Evolutionary conservation across 2,797 vertebrate genomes (phyloP).

Genomic region (Meriones psammophilus): DNA sequence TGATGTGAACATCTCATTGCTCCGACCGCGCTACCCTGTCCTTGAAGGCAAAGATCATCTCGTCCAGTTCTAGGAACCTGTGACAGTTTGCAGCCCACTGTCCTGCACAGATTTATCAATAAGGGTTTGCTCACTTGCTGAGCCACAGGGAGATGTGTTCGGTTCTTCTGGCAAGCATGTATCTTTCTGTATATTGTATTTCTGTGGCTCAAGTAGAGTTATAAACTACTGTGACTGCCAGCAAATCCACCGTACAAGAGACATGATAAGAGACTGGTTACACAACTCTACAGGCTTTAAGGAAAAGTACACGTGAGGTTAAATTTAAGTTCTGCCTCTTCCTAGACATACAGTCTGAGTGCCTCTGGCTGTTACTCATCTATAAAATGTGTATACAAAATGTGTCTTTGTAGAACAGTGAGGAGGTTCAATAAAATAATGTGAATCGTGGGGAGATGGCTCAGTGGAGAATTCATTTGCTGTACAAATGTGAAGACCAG

Average conservation of each 20-base stretch:
- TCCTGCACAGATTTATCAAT: background rate
- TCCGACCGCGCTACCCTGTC: background rate
- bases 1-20: constrained; percentile 29
- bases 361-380: background rate
- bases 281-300: background rate
- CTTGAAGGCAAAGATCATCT: constrained; percentile 28
- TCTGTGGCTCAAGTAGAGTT: background rate
- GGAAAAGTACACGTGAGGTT: background rate
- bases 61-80: background rate
- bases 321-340: background rate
- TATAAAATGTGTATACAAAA: background rate
- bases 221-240: background rate
- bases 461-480: background rate
- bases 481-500: background rate
- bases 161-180: background rate
- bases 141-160: background rate
- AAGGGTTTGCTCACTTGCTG: background rate
- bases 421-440: background rate
- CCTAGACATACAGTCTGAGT: background rate
- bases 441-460: background rate
- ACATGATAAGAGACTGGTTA: background rate
- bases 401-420: background rate
- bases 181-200: background rate
- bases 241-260: background rate
- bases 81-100: background rate